Evolutionary conservation across 2,113 vertebrate genomes (phyloP), one percentile per base, ranked within the genome.

Genomic region (Eubucco bourcierii): DNA sequence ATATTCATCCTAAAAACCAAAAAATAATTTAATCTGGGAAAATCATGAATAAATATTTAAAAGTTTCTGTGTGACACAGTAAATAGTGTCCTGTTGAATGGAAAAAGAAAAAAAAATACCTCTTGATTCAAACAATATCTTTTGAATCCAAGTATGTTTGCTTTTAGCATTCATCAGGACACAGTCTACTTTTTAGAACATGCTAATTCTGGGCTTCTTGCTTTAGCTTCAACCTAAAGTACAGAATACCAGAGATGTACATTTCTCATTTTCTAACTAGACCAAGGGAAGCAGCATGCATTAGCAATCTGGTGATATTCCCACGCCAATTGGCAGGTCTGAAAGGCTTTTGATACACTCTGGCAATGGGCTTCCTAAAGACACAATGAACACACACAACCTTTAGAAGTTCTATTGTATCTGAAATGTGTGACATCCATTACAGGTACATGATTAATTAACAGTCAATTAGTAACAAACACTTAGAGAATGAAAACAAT

Each of bases 331-430:
- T 64, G 27, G 56, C 68, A 74, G 21, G 53, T 65, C 55, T 84
- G 77, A 90, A 90, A 91, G 63, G 73, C 50, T 90, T 89, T 76
- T 88, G 55, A 80, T 87, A 96, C 88, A 90, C 63, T 92, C 84
- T 76, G 79, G 63, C 73, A 91, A 84, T 20, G 9, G 44, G 31
- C 15, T 94, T 95, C 60, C 50, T 29, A 93, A 88, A 70, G 34
- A 88, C 1, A 0, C 53, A 84, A 80, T 31, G 33, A 93, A 63
- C 47, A 81, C 87, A 65, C 39, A 66, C 11, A 46, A 84, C 55
- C 46, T 73, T 79, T 52, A 80, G 17, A 86, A 77, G 82, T 63
- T 44, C 76, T 73, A 9, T 41, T 41, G 2, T 15, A 80, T n/a
- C 47, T 87, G 76, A 88, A 77, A 90, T 6, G 76, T 3, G 0